Base-by-base conservation (phyloP, 2,113 vertebrate species). In the Agelaius phoeniceus region DNA sequence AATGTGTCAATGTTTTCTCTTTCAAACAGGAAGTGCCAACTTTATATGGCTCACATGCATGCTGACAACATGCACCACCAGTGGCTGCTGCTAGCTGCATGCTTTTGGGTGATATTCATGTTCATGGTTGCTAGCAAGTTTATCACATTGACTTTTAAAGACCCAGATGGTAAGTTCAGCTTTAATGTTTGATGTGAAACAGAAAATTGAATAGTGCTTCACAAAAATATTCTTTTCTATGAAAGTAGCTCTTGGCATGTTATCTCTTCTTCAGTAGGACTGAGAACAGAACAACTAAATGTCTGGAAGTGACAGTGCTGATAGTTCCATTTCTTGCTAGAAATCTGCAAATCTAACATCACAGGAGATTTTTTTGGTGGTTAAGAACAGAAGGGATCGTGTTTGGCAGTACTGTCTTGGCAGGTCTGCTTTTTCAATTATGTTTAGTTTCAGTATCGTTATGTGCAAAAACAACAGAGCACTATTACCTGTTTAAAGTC, bases 81-180 rank as follows among this genome's bases (percentile, higher is more conserved):
- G 97, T 99, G 99, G 99, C 98, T 99, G 96, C 98, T 99, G 96
- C 97, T 99, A 87, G 98, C 99, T 80, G 99, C 98, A 59, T 99
- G 99, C 97, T 99, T 99, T 96, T 99, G 99, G 99, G 99, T 99
- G 96, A 98, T 99, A 96, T 99, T 99, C 97, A 99, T 99, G 98
- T 99, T 99, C 87, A 98, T 99, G 98, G 99, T 99, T 79, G 98
- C 98, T 94, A 99, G 98, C 98, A 99, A 98, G 95, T 99, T 99
- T 96, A 99, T 99, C 97, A 99, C 98, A 2, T 76, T 98, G 96
- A 98, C 97, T 97, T 98, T 99, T 97, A 99, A 98, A 97, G 98
- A 98, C 69, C 96, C 98, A 2, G 98, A 99, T 57, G 99, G 99
- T 99, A 97, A 94, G 98, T 97, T 58, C 24, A 75, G 35, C 33